Base-by-base conservation (phyloP, 2,888 invertebrate genomes). In the Venusia cambrica region DNA sequence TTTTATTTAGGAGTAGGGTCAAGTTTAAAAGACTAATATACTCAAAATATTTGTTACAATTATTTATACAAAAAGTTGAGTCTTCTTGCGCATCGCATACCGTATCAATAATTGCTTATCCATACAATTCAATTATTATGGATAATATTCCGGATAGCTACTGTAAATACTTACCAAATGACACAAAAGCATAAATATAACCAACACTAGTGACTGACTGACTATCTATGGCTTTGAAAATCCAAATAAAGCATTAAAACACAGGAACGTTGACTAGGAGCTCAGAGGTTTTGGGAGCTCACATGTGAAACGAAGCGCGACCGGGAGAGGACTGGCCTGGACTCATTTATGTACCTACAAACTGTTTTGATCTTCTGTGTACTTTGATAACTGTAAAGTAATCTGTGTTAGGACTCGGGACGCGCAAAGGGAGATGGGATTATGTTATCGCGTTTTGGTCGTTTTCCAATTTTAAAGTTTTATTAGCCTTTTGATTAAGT, bases 261-360 rank as follows among this genome's bases (percentile, higher is more conserved):
- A 54, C 51, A 55, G 51, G 48, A 48, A 37, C 47, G 48, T 24
- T 8, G 15, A 21, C 18, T 13, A 34, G 29, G 41, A 29, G n/a
- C 3, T 14, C 26, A 27, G 32, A 20, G 22, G 7, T 9, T 4
- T n/a, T 5, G 4, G 9, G 7, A 9, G 10, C 29, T 38, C 32
- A 27, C 50, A 38, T 42, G 45, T 27, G 50, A n/a, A 38, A 28
- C 37, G 46, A 37, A 36, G 9, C 45, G 46, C 54, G 48, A 59
- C 47, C 56, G 54, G 48, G 48, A 40, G 16, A 34, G 15, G 21
- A 50, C 50, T 50, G 50, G 43, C 9, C 15, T 27, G 38, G 34
- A 36, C 12, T n/a, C n/a, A n/a, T n/a, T n/a, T n/a, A n/a, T n/a
- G n/a, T 24, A 18, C 8, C 19, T 16, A 28, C 19, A 2, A 2